Percentiles rank a stretch among this genome's conserved stretches.
Conservation (phyloP, 2,888 invertebrate species). For the Noctua pronuba region DNA sequence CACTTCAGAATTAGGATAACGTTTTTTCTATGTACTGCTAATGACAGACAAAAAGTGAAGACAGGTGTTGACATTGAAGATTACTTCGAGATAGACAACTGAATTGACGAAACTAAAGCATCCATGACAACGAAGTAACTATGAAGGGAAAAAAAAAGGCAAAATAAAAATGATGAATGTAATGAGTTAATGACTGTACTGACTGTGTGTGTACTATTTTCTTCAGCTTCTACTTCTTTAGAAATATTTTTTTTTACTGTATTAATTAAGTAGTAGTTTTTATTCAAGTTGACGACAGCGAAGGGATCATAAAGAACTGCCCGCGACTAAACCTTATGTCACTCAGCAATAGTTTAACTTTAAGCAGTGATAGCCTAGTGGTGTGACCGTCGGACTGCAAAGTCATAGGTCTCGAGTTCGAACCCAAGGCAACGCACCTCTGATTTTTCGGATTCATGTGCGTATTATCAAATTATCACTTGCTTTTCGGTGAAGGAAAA, state of each 20-base stretch:
- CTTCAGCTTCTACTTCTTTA: too few species aligned
- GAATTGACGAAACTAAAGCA: background rate
- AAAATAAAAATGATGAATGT: background rate
- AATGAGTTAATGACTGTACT: too few species aligned
- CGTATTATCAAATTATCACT: too few species aligned
- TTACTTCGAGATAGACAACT: slow-evolving; percentile 11
- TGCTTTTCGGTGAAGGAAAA: too few species aligned
- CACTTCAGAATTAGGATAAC: slow-evolving; percentile 22
- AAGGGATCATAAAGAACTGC: background rate
- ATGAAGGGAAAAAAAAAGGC: background rate
- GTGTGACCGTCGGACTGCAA: too few species aligned
- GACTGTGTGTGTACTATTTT: too few species aligned
- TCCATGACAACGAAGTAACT: background rate
- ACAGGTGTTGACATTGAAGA: slow-evolving; percentile 13
- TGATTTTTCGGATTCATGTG: too few species aligned
- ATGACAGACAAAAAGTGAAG: slow-evolving; percentile 8
- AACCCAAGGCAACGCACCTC: too few species aligned
- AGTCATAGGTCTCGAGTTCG: too few species aligned
- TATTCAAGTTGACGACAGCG: background rate
- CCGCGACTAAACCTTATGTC: background rate
- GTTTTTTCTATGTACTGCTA: slow-evolving; percentile 28
- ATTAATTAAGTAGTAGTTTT: background rate
- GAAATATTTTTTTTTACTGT: too few species aligned
- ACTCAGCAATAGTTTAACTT: background rate
- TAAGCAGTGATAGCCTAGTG: too few species aligned